Conservation (phyloP, 2,888 invertebrate species). For the Amphipyra berbera region DNA sequence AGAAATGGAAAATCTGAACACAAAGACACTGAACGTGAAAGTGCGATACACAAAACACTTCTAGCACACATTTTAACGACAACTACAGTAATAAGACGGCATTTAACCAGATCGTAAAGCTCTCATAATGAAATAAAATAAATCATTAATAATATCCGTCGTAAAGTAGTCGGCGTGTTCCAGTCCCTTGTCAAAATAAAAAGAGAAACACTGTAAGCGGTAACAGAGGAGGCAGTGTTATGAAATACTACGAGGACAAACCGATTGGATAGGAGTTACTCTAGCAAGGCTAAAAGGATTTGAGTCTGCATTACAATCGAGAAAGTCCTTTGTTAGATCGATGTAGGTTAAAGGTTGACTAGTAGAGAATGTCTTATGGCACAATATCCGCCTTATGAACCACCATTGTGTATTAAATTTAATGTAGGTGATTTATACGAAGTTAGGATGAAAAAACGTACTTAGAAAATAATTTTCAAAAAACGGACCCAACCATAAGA, state of each 20-base stretch:
- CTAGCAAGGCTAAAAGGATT: conserved; percentile 6
- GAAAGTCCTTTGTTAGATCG: too few relatives aligned
- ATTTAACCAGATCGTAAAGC: conserved; percentile 37
- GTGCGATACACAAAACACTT: conserved; percentile 4
- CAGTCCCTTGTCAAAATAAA: conserved; percentile 21
- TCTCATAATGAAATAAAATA: conserved; percentile 34
- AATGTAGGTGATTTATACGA: too few relatives aligned
- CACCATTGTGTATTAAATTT: too few relatives aligned
- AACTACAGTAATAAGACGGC: conserved; percentile 5
- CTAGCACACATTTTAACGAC: conserved; percentile 9
- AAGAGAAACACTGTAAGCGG: conserved; percentile 12
- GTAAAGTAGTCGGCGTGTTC: conserved; percentile 17
- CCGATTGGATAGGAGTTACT: neutral
- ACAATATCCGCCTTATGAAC: too few relatives aligned
- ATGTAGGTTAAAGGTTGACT: too few relatives aligned
- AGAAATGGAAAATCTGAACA: neutral
- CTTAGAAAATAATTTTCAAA: too few relatives aligned
- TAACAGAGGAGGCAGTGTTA: conserved; percentile 24
- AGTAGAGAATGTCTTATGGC: too few relatives aligned
- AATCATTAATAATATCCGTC: conserved; percentile 33
- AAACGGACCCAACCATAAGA: too few relatives aligned
- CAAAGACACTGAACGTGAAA: conserved; percentile 10
- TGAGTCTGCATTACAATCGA: too few relatives aligned
- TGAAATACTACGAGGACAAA: neutral
- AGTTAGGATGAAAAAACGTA: too few relatives aligned